Conservation (phyloP, 1,140 invertebrate species). For the Holotrichia oblita region DNA sequence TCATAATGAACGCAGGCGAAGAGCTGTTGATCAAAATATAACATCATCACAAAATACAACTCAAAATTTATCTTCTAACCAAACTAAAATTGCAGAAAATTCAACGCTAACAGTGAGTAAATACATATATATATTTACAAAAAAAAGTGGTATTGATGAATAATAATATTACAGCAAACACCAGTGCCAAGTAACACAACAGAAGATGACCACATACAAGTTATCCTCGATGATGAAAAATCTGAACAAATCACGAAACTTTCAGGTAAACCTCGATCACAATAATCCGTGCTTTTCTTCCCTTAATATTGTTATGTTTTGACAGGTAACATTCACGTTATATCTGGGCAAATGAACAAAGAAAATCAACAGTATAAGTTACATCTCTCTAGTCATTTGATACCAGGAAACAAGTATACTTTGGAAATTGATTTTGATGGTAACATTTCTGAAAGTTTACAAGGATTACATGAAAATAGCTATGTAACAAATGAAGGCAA, state of each 20-base stretch:
- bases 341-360: background rate
- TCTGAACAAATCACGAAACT: background rate
- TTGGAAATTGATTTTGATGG: constrained; percentile 54
- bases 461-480: constrained; percentile 55
- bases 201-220: background rate
- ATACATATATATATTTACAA: background rate
- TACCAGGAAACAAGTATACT: constrained; percentile 49
- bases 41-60: background rate
- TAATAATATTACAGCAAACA: background rate
- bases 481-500: constrained; percentile 51
- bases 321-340: background rate
- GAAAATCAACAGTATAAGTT: background rate
- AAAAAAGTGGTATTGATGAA: background rate
- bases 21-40: background rate
- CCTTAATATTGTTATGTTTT: too few species aligned
- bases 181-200: background rate
- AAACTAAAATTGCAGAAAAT: background rate
- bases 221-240: background rate
- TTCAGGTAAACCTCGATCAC: background rate
- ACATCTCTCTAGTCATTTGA: constrained; percentile 44
- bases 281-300: too few species aligned
- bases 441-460: constrained; percentile 54
- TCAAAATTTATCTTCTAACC: background rate
- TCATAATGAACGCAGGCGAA: background rate
- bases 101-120: background rate